These are phyloP conservation scores for Glareola pratincola DNA, from an alignment of 2,113 vertebrate genomes.

Conservation along the genomic window DNA sequence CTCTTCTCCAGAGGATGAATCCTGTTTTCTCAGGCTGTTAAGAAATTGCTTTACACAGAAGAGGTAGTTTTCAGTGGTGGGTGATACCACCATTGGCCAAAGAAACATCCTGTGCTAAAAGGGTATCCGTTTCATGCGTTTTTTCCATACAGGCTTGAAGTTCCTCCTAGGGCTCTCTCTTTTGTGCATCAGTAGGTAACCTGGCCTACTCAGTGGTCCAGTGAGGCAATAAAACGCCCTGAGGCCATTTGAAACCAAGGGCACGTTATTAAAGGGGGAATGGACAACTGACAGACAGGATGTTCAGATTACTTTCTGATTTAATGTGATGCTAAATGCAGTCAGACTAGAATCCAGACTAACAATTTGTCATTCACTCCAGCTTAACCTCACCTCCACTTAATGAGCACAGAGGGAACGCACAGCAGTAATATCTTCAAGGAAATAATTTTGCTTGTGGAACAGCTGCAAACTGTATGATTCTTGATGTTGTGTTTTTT, in stretches of 20 bases:
- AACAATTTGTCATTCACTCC: not conserved
- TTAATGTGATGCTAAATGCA: not conserved
- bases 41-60: not conserved
- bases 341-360: not conserved
- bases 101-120: not conserved
- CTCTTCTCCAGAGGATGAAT: not conserved
- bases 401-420: not conserved
- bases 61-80: not conserved
- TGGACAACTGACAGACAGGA: not conserved
- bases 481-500: not conserved
- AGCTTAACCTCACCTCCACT: not conserved
- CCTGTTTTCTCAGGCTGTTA: not conserved
- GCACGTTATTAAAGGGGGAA: not conserved
- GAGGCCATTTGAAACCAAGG: not conserved
- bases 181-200: not conserved
- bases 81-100: not conserved
- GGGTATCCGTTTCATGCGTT: not conserved
- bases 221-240: not conserved
- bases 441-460: not conserved
- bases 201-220: not conserved
- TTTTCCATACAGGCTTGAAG: not conserved
- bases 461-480: not conserved
- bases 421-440: not conserved
- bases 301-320: not conserved
- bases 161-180: not conserved